A percentile compares a stretch with the other conserved stretches of the same genome.
Evolutionary conservation across 1,140 invertebrate species (phyloP).

Genomic region (Bombus waltoni): DNA sequence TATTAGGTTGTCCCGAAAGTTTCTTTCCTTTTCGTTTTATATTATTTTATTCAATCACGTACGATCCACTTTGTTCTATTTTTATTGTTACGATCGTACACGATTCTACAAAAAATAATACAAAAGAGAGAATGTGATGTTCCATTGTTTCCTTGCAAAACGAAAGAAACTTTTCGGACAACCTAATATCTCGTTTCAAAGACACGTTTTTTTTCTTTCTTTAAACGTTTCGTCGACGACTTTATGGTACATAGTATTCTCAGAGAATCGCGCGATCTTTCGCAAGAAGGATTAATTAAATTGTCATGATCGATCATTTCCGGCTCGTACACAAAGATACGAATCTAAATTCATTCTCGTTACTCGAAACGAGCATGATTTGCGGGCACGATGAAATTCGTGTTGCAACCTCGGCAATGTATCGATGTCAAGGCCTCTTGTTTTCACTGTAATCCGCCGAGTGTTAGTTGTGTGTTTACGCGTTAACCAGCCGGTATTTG

Average conservation of each 20-base stretch:
- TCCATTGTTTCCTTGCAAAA: too few species aligned
- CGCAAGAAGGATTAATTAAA: constrained; percentile 23
- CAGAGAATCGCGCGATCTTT: not conserved
- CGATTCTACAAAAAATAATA: too few species aligned
- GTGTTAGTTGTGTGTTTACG: not conserved
- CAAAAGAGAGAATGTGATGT: too few species aligned
- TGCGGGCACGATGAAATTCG: not conserved
- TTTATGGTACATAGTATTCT: not conserved
- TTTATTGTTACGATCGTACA: too few species aligned
- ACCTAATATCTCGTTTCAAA: too few species aligned
- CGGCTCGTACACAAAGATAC: not conserved
- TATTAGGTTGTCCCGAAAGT: too few species aligned
- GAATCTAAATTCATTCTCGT: constrained; percentile 4
- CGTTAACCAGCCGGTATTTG: not conserved
- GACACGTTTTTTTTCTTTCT: too few species aligned
- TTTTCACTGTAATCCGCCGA: not conserved
- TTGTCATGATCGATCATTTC: constrained; percentile 2
- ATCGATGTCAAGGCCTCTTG: not conserved
- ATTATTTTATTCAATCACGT: too few species aligned
- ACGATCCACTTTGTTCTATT: too few species aligned
- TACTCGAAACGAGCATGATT: not conserved
- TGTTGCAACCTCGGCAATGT: not conserved
- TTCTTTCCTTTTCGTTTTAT: too few species aligned
- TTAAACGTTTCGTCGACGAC: too few species aligned
- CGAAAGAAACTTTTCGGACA: too few species aligned